phyloP scores from a whole-genome alignment of 2,113 vertebrate species.

The Micronisus gabar region DNA sequence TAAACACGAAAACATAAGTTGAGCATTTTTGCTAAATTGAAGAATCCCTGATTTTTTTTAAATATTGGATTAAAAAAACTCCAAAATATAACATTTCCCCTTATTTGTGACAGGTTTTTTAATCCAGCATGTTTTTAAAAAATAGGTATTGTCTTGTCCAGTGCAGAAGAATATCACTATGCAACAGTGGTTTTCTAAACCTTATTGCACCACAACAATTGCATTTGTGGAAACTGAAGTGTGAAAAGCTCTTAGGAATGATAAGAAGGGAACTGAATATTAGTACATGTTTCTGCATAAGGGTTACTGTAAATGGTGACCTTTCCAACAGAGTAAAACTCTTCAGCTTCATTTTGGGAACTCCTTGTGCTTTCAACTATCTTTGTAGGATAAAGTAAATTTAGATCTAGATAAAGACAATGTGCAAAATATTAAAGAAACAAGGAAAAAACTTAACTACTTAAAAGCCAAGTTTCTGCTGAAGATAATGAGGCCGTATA shows the following conservation, averaged over 20 bases:
- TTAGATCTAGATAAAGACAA: background rate
- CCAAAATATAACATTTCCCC: background rate
- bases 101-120: background rate
- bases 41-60: background rate
- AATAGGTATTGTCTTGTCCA: background rate
- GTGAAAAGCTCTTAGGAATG: conserved; percentile 37
- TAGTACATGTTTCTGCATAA: conserved; percentile 17
- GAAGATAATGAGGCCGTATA: background rate
- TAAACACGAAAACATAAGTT: background rate
- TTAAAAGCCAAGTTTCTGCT: background rate
- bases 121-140: background rate
- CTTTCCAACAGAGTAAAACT: background rate
- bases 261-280: conserved; percentile 31
- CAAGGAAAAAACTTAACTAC: accelerated
- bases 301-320: background rate
- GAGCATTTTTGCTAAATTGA: background rate
- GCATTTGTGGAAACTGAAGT: conserved; percentile 36
- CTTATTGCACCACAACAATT: conserved; percentile 43
- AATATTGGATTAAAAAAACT: background rate
- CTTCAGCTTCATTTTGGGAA: background rate
- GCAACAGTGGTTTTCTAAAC: conserved; percentile 18
- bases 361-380: background rate
- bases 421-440: background rate
- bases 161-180: background rate
- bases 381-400: background rate